A percentile compares a stretch with the other conserved stretches of the same genome.
phyloP scores from a whole-genome alignment of 92 coral and sea anemone genomes.

The Anthopleura xanthogrammica region DNA sequence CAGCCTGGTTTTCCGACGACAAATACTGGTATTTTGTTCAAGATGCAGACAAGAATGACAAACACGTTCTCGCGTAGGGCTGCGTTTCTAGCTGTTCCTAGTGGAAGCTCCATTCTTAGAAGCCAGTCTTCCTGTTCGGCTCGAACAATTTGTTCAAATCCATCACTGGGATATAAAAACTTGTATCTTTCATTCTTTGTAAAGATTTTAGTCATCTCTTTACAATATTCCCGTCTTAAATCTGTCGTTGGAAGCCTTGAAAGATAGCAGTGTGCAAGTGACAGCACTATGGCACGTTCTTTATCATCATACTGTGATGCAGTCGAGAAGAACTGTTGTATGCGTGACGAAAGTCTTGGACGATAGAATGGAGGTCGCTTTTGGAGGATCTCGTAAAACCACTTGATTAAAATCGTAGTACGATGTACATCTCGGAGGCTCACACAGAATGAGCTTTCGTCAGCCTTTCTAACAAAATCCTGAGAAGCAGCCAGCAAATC shows the following conservation, averaged over 20 bases:
- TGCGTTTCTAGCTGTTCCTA: conserved; percentile 92
- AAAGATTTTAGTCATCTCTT: conserved; percentile 47
- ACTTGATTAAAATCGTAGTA: conserved; percentile 65
- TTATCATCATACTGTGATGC: conserved; percentile 2
- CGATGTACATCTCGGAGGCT: conserved; percentile 88
- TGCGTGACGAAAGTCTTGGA: conserved; percentile 16
- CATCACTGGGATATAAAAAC: conserved; percentile 1
- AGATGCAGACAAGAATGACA: conserved; percentile 90
- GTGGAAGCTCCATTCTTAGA: conserved; percentile 93
- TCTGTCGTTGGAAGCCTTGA: conserved; percentile 78
- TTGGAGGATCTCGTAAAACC: conserved; percentile 65
- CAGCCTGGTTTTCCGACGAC: conserved; percentile 99
- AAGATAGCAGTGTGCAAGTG: conserved; percentile 93
- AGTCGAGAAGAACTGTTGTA: conserved; percentile 17
- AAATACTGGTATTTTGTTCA: conserved; percentile 91
- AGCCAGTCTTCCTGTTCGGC: conserved; percentile 94
- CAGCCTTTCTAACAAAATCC: conserved; percentile 64
- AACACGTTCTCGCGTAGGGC: conserved; percentile 98
- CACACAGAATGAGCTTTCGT: conserved; percentile 77
- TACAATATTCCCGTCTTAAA: conserved; percentile 61
- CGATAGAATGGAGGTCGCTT: conserved; percentile 29
- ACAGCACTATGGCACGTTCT: conserved; percentile 64
- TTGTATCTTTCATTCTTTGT: conserved; percentile 4
- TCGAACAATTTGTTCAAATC: conserved; percentile 79
- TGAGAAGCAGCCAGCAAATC: conserved; percentile 77